phyloP scores from a whole-genome alignment of 2,888 invertebrate species.

The Phragmatobia fuliginosa region DNA sequence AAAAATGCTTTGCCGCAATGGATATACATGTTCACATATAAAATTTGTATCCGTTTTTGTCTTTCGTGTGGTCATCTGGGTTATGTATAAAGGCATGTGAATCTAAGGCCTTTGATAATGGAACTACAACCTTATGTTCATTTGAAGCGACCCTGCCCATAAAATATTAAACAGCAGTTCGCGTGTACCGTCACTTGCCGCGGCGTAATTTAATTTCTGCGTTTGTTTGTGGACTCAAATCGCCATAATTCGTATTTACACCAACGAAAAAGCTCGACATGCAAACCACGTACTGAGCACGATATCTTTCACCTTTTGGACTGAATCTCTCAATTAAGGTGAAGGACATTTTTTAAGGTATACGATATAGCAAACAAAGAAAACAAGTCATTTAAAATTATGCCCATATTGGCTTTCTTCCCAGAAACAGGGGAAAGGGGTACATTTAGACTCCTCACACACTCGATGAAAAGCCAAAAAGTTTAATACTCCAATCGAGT shows the following conservation, averaged over 20 bases:
- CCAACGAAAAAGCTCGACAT: background rate
- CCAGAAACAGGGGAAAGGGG: no score
- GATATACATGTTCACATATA: background rate
- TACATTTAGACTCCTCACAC: no score
- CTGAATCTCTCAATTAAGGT: background rate
- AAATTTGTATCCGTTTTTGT: background rate
- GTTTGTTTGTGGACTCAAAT: slow-evolving; percentile 17
- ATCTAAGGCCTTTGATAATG: background rate
- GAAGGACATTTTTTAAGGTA: background rate
- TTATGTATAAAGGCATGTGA: background rate
- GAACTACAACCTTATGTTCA: background rate
- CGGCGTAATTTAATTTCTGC: slow-evolving; percentile 18
- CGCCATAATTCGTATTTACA: slow-evolving; percentile 12
- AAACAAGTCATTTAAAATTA: background rate
- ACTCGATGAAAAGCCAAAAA: no score
- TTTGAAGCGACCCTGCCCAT: slow-evolving; percentile 10
- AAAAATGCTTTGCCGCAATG: background rate
- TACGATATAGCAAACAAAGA: background rate
- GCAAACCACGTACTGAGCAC: background rate
- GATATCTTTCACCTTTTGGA: background rate
- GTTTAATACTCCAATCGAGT: no score
- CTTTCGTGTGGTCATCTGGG: background rate
- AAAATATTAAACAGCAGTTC: slow-evolving; percentile 32
- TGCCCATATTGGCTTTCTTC: no score
- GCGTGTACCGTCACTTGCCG: slow-evolving; percentile 32